Evolutionary conservation across 1,140 invertebrate genomes (phyloP).

Genomic region (Drosophila sturtevanti): DNA sequence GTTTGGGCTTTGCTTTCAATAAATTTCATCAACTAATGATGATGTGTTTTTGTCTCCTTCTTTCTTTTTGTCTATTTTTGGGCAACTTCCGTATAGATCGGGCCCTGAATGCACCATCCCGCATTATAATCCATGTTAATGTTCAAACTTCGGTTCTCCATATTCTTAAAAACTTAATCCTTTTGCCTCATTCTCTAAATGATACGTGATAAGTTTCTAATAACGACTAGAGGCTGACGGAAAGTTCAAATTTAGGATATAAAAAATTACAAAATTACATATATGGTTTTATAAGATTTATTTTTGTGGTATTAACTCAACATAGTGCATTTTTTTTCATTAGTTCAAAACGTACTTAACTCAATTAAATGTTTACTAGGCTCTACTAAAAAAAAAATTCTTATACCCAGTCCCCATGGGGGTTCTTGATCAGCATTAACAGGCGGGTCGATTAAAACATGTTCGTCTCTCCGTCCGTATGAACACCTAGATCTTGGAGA

Average conservation of each 20-base stretch:
- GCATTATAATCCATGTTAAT: slow-evolving; percentile 57
- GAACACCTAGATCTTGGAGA: no score
- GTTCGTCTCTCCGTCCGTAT: no score
- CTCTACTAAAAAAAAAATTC: no score
- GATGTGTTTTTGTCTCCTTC: slow-evolving; percentile 4
- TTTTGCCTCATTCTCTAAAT: slow-evolving; percentile 35
- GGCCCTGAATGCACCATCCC: neutral
- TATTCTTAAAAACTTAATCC: slow-evolving; percentile 48
- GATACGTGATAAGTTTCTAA: slow-evolving; percentile 15
- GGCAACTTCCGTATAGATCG: neutral
- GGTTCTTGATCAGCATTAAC: no score
- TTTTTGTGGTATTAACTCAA: neutral
- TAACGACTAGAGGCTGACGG: neutral
- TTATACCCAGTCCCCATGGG: no score
- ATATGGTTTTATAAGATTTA: slow-evolving; percentile 14
- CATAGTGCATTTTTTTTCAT: no score
- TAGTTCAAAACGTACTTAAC: no score
- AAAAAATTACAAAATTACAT: slow-evolving; percentile 42
- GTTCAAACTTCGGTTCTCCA: slow-evolving; percentile 27
- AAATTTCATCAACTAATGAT: slow-evolving; percentile 67
- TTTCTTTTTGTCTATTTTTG: slow-evolving; percentile 33
- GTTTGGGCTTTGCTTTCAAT: slow-evolving; percentile 36
- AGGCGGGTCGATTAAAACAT: no score
- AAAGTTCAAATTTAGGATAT: neutral
- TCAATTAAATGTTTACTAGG: no score